These are phyloP conservation scores for Siniperca obscura DNA, from an alignment of 2,797 vertebrate genomes.

Conservation along the genomic window DNA sequence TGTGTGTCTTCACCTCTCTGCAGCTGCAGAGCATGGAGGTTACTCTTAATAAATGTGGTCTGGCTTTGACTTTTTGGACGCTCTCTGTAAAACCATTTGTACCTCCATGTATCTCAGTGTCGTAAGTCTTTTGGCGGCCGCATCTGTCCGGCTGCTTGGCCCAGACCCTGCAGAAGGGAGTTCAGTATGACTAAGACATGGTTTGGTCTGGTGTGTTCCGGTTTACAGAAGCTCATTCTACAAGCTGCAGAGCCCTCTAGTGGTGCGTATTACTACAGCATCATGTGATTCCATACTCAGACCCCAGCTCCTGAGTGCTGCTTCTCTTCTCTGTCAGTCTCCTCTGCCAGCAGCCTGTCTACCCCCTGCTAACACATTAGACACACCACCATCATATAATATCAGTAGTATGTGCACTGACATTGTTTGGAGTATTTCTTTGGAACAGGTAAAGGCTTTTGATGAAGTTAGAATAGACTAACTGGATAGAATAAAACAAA, in stretches of 20 bases:
- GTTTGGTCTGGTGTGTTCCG: constrained; percentile 20
- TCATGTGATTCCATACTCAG: constrained; percentile 1
- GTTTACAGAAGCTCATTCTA: constrained; percentile 62
- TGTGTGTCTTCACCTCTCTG: constrained; percentile 62
- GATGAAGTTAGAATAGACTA: constrained; percentile 28
- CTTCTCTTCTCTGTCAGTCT: constrained; percentile 40
- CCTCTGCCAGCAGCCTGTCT: constrained; percentile 60
- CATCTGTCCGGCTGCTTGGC: constrained; percentile 71
- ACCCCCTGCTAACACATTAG: constrained; percentile 57
- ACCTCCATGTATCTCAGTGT: constrained; percentile 70
- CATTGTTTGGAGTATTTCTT: constrained; percentile 50
- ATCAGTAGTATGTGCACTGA: constrained; percentile 36
- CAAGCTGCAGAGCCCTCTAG: constrained; percentile 85
- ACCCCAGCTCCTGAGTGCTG: constrained; percentile 34
- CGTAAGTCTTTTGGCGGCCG: constrained; percentile 62
- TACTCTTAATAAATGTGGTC: constrained; percentile 58
- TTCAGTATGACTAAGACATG: constrained; percentile 54
- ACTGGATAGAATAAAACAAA: constrained; percentile 47
- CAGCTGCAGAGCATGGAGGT: constrained; percentile 66
- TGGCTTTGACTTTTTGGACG: constrained; percentile 66
- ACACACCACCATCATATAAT: constrained; percentile 54
- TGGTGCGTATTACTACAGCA: constrained; percentile 54
- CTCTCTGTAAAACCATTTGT: constrained; percentile 68
- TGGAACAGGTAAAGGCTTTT: constrained; percentile 51
- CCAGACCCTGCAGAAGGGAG: constrained; percentile 41